These are phyloP conservation scores for Microcebus griseorufus DNA, from an alignment of 2,113 vertebrate genomes.

Conservation along the genomic window DNA sequence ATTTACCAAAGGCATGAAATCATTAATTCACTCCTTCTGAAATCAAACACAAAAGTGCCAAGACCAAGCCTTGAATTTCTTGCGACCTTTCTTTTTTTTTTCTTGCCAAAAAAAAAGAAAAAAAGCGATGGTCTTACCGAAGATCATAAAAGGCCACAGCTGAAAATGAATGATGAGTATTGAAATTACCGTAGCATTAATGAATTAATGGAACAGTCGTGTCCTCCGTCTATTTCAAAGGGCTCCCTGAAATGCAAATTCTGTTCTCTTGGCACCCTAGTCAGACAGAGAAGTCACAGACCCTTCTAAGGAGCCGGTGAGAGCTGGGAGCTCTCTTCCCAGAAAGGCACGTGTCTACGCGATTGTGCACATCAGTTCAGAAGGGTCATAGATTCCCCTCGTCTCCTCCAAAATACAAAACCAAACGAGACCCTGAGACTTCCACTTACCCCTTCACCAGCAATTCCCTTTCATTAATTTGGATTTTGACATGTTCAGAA, in stretches of 20 bases:
- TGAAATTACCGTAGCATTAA: neutral
- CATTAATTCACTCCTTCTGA: neutral
- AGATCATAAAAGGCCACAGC: neutral
- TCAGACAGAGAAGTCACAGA: neutral
- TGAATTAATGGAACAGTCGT: neutral
- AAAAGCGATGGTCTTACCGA: neutral
- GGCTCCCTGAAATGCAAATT: neutral
- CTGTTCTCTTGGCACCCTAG: neutral
- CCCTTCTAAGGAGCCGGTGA: neutral
- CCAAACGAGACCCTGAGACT: neutral
- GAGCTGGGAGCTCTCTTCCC: neutral
- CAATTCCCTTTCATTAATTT: neutral
- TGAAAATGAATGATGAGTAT: conserved; percentile 1
- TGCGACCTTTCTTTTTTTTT: neutral
- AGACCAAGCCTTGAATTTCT: neutral
- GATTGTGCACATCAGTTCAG: neutral
- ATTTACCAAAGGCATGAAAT: neutral
- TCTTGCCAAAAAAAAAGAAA: neutral
- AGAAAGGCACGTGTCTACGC: neutral
- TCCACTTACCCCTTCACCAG: neutral
- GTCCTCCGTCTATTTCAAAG: neutral
- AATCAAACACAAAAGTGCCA: neutral
- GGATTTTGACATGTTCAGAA: neutral
- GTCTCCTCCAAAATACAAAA: neutral
- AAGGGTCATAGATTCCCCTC: neutral